Conservation (phyloP, 2,113 vertebrate species). For the Nettapus auritus region DNA sequence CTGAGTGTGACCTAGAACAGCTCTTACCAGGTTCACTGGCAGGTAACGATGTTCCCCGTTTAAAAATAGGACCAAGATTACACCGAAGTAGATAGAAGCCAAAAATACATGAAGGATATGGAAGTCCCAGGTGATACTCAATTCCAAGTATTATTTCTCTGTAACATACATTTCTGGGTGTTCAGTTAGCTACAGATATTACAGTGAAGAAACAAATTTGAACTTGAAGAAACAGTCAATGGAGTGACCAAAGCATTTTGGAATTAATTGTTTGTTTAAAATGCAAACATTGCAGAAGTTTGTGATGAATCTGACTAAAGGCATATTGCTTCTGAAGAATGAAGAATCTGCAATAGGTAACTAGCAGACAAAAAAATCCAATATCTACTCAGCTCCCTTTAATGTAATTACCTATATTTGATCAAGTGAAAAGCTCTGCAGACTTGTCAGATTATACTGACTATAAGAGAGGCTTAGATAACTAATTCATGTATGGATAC, state of each 20-base stretch:
- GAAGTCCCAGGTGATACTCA: not conserved
- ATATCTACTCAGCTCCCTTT: not conserved
- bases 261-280: not conserved
- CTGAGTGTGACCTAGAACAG: not conserved
- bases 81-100: not conserved
- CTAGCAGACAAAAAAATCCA: not conserved
- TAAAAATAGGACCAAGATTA: conserved; percentile 24
- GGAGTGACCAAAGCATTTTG: not conserved
- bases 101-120: not conserved
- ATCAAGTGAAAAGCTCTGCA: not conserved
- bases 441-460: not conserved
- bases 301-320: not conserved
- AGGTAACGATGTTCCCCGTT: not conserved
- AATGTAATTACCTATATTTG: not conserved
- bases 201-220: not conserved
- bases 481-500: not conserved
- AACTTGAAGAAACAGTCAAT: not conserved
- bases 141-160: not conserved
- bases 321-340: not conserved
- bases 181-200: not conserved
- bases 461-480: not conserved
- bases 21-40: not conserved
- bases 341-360: not conserved
- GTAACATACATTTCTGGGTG: not conserved
- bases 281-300: not conserved